A percentile compares a stretch with the other conserved stretches of the same genome.
Evolutionary conservation across 1,140 invertebrate species (phyloP).

Genomic region (Megalopta genalis): DNA sequence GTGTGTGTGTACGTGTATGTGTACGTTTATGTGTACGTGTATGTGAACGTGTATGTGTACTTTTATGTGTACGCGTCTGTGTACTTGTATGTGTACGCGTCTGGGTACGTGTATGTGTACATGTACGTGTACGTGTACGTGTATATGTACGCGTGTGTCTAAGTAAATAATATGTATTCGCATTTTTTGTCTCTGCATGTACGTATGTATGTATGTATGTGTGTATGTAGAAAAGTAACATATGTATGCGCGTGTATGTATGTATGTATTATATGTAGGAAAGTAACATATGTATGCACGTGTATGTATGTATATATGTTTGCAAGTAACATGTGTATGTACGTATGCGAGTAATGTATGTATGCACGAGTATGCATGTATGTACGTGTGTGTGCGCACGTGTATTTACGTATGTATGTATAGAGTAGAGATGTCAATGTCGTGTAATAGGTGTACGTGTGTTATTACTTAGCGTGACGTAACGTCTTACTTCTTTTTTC

Average conservation of each 20-base stretch:
- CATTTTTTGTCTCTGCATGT: too few relatives aligned
- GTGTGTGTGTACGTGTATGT: conserved; percentile 25
- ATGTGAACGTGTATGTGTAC: too few relatives aligned
- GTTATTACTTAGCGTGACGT: conserved; percentile 79
- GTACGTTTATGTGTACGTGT: neutral
- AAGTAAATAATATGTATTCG: too few relatives aligned
- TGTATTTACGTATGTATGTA: conserved; percentile 25
- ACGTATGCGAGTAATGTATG: too few relatives aligned
- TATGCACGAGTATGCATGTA: conserved; percentile 11
- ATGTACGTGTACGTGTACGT: neutral
- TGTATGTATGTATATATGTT: too few relatives aligned
- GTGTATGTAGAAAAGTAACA: neutral
- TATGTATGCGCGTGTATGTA: conserved; percentile 21
- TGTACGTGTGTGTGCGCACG: conserved; percentile 42
- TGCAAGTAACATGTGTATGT: neutral
- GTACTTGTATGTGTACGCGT: conserved; percentile 16
- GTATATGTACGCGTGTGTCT: conserved; percentile 15
- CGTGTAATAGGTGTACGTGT: conserved; percentile 34
- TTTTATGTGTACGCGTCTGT: neutral
- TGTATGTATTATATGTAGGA: neutral
- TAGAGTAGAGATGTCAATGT: conserved; percentile 28
- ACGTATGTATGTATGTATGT: too few relatives aligned
- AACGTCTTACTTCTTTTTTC: conserved; percentile 96
- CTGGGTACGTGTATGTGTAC: conserved; percentile 44
- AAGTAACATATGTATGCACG: neutral